phyloP scores from a whole-genome alignment of 2,113 vertebrate species.

The Nothobranchius furzeri region DNA sequence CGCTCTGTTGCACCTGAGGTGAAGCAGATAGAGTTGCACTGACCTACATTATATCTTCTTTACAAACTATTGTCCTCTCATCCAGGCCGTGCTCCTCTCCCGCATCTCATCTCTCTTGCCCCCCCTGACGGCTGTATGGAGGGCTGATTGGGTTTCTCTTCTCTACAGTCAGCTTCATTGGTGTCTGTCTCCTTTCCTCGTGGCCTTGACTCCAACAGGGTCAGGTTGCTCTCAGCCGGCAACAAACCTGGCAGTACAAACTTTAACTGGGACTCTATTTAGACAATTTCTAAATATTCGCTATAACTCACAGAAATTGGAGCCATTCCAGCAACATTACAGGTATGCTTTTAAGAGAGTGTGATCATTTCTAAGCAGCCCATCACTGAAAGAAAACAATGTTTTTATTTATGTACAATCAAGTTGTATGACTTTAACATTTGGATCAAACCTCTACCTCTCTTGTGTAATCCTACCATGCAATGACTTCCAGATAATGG shows the following conservation, averaged over 20 bases:
- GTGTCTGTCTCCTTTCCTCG: slow-evolving; percentile 41
- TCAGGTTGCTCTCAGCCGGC: slow-evolving; percentile 57
- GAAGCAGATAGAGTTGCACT: slow-evolving; percentile 62
- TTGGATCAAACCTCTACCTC: too few species aligned
- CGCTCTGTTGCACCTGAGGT: slow-evolving; percentile 27
- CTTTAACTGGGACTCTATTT: not conserved
- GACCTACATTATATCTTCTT: slow-evolving; percentile 31
- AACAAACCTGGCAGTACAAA: slow-evolving; percentile 5
- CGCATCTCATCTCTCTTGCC: slow-evolving; percentile 19
- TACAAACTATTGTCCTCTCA: slow-evolving; percentile 11
- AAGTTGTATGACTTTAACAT: too few species aligned
- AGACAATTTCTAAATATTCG: not conserved
- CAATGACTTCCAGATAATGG: too few species aligned
- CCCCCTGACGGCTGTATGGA: slow-evolving; percentile 30
- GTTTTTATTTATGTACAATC: too few species aligned
- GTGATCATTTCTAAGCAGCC: too few species aligned
- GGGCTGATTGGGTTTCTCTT: slow-evolving; percentile 68
- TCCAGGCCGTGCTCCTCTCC: slow-evolving; percentile 17
- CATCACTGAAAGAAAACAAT: too few species aligned
- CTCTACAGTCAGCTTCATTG: slow-evolving; percentile 49
- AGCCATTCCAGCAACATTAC: too few species aligned
- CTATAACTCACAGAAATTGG: not conserved
- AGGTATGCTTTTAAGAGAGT: too few species aligned
- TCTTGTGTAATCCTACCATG: too few species aligned
- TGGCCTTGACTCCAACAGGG: slow-evolving; percentile 45